These are phyloP conservation scores for Ibycter americanus DNA, from an alignment of 2,797 vertebrate genomes.

Conservation along the genomic window DNA sequence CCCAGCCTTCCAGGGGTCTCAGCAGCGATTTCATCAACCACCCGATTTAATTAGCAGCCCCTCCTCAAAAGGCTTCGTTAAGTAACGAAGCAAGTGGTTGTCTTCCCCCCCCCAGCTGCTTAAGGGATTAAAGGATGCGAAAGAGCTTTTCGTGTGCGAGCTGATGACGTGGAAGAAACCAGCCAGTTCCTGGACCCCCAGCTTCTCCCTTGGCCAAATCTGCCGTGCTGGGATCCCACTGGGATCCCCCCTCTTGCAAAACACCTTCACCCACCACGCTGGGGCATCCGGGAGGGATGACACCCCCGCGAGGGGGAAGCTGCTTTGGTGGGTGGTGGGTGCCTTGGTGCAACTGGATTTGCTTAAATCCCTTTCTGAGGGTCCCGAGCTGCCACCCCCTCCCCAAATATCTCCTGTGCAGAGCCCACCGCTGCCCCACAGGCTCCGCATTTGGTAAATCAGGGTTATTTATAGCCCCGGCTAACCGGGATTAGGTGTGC, in stretches of 20 bases:
- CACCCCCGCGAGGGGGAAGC: background rate
- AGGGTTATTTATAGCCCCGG: constrained; percentile 42
- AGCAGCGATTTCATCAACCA: background rate
- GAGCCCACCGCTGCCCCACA: background rate
- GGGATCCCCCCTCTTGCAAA: background rate
- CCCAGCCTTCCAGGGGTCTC: background rate
- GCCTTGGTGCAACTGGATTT: background rate
- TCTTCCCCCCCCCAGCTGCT: background rate
- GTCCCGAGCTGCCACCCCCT: background rate
- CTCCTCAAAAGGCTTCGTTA: background rate
- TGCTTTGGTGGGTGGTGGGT: accelerated
- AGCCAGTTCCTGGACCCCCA: background rate
- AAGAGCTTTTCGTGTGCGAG: constrained; percentile 5
- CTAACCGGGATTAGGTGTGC: constrained; percentile 48
- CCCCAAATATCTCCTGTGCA: background rate
- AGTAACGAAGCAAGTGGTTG: background rate
- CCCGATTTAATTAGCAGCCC: background rate
- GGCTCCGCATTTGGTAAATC: background rate
- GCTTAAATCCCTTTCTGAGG: background rate
- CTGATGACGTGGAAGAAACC: background rate
- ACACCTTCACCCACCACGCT: accelerated
- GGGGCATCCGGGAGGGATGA: accelerated
- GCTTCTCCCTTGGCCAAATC: background rate
- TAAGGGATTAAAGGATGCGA: constrained; percentile 35
- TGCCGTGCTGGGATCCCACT: accelerated